Evolutionary conservation across 2,797 vertebrate species (phyloP).

Genomic region (Morelia viridis): DNA sequence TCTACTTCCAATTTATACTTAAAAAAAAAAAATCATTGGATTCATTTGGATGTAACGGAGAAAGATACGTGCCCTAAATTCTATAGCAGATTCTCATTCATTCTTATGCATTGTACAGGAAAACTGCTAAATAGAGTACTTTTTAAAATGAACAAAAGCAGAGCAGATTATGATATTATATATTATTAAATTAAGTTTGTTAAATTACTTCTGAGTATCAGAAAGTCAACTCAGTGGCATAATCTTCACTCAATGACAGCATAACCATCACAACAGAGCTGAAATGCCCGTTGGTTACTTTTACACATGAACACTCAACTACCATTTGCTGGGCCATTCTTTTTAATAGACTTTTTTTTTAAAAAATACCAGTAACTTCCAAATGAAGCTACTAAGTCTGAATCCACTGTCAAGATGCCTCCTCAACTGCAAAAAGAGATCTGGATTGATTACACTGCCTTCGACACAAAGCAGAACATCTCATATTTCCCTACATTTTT

Average conservation of each 20-base stretch:
- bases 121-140: neutral
- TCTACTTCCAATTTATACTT: constrained; percentile 36
- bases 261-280: neutral
- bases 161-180: neutral
- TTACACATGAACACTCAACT: neutral
- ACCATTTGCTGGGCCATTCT: neutral
- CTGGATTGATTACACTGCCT: neutral
- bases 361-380: neutral
- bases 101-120: neutral
- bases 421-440: neutral
- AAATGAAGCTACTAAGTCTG: neutral
- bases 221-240: neutral
- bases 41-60: rapidly evolving
- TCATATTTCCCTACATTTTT: neutral
- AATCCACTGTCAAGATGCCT: neutral
- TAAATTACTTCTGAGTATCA: neutral
- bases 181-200: neutral
- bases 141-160: neutral
- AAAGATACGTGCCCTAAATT: neutral
- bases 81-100: neutral
- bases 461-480: neutral
- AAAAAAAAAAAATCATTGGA: neutral
- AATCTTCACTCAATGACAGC: neutral
- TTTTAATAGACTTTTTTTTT: neutral
- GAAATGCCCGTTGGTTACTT: neutral